Evolutionary conservation across 1,140 invertebrate genomes (phyloP).

Genomic region (Zeugodacus cucurbitae): DNA sequence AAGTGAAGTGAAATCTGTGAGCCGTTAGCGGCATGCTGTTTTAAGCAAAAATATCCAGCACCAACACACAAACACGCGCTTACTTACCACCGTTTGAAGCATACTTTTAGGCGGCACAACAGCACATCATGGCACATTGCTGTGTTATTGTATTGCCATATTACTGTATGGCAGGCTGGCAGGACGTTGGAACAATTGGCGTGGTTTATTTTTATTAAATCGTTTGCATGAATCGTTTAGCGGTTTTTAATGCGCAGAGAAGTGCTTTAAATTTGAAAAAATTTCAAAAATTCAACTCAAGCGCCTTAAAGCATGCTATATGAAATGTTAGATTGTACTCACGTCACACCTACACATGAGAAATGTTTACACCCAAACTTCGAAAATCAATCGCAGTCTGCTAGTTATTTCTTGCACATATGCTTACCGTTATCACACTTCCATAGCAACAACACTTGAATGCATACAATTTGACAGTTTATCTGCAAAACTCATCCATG

Average conservation of each 20-base stretch:
- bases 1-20: conserved; percentile 16
- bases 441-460: background rate
- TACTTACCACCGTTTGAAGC: background rate
- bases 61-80: background rate
- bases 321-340: too few relatives aligned
- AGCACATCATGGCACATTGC: background rate
- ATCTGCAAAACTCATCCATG: background rate
- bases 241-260: background rate
- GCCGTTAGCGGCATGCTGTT: background rate
- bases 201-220: background rate
- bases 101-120: background rate
- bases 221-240: background rate
- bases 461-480: background rate
- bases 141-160: background rate
- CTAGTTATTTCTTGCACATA: background rate
- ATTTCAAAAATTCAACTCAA: too few relatives aligned
- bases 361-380: too few relatives aligned
- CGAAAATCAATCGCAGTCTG: too few relatives aligned
- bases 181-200: background rate
- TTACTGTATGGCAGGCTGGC: background rate
- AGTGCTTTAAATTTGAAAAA: too few relatives aligned
- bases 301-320: too few relatives aligned
- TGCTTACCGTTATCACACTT: background rate
- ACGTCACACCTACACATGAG: too few relatives aligned
- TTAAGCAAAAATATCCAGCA: background rate